Evolutionary conservation across 2,888 invertebrate species (phyloP).

Genomic region (Lysandra bellargus): DNA sequence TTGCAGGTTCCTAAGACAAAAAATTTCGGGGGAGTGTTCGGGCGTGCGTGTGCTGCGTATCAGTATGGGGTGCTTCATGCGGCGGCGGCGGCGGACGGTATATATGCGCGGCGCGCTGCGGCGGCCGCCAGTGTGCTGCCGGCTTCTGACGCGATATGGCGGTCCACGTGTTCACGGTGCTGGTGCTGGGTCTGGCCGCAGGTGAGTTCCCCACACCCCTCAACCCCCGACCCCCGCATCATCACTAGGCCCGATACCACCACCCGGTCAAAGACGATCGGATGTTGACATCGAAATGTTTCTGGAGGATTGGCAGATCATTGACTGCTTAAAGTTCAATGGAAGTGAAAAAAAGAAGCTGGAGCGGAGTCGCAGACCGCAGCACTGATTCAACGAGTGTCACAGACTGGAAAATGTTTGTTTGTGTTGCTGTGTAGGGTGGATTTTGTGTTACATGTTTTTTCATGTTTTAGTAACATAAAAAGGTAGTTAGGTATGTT

Average conservation of each 20-base stretch:
- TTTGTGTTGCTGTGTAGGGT: not conserved
- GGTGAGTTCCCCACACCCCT: constrained; percentile 30
- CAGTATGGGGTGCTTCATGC: not conserved
- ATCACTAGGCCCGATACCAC: not conserved
- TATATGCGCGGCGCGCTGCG: not conserved
- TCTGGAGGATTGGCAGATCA: not conserved
- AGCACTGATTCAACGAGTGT: not conserved
- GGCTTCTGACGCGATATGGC: not conserved
- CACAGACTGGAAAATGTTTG: not conserved
- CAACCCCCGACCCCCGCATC: not conserved
- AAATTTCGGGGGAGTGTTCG: not conserved
- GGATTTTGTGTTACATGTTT: not conserved
- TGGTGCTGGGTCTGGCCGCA: constrained; percentile 33
- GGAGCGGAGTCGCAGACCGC: not conserved
- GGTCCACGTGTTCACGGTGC: not conserved
- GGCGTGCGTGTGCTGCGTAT: not conserved
- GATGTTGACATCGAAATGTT: not conserved
- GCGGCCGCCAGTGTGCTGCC: constrained; percentile 1
- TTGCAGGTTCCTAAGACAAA: not conserved
- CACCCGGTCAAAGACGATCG: not conserved
- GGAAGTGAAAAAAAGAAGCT: not conserved
- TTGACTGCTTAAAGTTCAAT: not conserved
- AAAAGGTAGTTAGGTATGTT: no score
- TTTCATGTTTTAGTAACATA: no score
- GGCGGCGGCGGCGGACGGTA: not conserved